Conservation (phyloP, 1,140 invertebrate species). For the Drosophila kanapiae region DNA sequence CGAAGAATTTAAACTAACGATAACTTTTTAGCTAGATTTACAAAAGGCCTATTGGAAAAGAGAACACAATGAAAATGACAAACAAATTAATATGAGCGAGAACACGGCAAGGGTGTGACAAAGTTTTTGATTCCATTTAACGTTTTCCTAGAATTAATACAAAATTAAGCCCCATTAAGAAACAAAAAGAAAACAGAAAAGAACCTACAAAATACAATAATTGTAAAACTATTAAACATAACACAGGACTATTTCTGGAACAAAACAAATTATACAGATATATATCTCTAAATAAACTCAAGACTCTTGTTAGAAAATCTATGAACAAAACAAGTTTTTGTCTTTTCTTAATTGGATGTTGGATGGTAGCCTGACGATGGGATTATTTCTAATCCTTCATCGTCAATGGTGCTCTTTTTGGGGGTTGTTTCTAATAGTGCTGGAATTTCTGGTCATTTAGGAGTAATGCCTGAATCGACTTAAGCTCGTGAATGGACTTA, state of each 20-base stretch:
- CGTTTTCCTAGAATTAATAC: conserved; percentile 66
- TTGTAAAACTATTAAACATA: conserved; percentile 71
- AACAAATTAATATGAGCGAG: conserved; percentile 46
- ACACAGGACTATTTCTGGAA: conserved; percentile 78
- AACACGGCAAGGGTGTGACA: conserved; percentile 38
- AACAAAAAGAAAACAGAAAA: conserved; percentile 4
- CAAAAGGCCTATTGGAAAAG: conserved; percentile 43
- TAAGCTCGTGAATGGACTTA: neutral
- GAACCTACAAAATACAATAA: conserved; percentile 77
- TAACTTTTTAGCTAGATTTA: conserved; percentile 80
- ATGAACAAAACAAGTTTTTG: conserved; percentile 13
- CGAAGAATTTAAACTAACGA: conserved; percentile 73
- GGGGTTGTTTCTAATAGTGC: neutral
- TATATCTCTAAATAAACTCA: conserved; percentile 83
- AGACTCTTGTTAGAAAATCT: conserved; percentile 81
- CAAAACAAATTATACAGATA: conserved; percentile 73
- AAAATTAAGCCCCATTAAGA: conserved; percentile 43
- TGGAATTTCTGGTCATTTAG: neutral
- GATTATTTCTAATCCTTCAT: neutral
- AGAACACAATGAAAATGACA: conserved; percentile 17
- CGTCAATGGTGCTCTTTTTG: neutral
- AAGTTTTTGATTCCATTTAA: conserved; percentile 81
- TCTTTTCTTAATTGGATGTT: neutral
- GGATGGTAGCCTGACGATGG: neutral
- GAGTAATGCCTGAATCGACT: neutral